Percentiles rank a stretch among this genome's conserved stretches.
Conservation (phyloP, 2,888 invertebrate species). For the Maniola hyperantus region DNA sequence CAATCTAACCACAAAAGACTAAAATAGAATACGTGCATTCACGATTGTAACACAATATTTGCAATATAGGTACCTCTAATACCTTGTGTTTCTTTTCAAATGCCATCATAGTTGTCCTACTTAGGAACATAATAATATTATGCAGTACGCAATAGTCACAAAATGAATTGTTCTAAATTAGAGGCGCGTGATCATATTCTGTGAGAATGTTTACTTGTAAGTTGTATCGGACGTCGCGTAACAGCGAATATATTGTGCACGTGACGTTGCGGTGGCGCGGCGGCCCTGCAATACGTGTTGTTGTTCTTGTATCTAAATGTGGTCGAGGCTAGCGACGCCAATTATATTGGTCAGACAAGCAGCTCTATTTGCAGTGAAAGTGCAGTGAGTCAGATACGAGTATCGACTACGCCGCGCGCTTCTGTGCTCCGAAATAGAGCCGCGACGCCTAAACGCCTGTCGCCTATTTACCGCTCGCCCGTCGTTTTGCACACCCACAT, state of each 20-base stretch:
- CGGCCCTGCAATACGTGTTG: conserved; percentile 33
- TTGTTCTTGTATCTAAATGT: conserved; percentile 46
- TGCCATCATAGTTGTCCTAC: conserved; percentile 19
- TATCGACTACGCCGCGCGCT: conserved; percentile 34
- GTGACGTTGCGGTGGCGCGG: conserved; percentile 31
- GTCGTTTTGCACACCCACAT: conserved; percentile 22
- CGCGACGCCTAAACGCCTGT: conserved; percentile 25
- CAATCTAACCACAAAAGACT: conserved; percentile 3
- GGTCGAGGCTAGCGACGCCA: conserved; percentile 51
- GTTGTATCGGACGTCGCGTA: conserved; percentile 10
- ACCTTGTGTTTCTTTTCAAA: conserved; percentile 18
- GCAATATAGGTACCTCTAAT: too few species aligned
- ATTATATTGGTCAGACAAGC: conserved; percentile 57
- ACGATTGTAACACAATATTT: conserved; percentile 16
- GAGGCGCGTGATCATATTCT: conserved; percentile 29
- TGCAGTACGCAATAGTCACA: conserved; percentile 7
- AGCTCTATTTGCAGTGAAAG: conserved; percentile 71
- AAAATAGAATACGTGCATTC: not conserved
- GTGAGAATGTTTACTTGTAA: conserved; percentile 36
- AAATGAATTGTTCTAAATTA: conserved; percentile 15
- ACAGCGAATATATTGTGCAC: conserved; percentile 31
- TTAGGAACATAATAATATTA: conserved; percentile 19
- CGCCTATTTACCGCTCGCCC: not conserved
- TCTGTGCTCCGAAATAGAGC: conserved; percentile 58
- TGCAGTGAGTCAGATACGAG: conserved; percentile 65